phyloP scores from a whole-genome alignment of 2,113 vertebrate species.

The Cettia cetti region DNA sequence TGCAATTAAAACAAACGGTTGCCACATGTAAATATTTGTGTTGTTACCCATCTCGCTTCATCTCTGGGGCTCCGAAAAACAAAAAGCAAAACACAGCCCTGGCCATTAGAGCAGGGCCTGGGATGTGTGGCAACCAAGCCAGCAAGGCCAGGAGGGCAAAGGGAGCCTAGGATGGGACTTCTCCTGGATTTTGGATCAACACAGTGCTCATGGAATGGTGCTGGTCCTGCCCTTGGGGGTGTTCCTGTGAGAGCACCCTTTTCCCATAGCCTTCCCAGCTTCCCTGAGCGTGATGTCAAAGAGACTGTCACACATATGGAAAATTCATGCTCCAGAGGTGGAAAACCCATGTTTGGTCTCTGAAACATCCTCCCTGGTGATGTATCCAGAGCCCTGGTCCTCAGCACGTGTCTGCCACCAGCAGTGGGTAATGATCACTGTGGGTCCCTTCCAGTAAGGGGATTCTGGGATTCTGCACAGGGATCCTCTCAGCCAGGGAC shows the following conservation, averaged over 20 bases:
- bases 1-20: constrained; percentile 18
- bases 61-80: neutral
- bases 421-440: neutral
- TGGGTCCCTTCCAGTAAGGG: neutral
- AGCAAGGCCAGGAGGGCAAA: neutral
- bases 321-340: neutral
- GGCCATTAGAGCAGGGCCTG: neutral
- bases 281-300: fast-evolving
- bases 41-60: neutral
- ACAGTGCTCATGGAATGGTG: neutral
- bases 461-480: no score
- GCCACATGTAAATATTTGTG: constrained; percentile 43
- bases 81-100: neutral
- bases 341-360: neutral
- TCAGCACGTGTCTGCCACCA: fast-evolving
- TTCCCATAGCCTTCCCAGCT: neutral
- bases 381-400: neutral
- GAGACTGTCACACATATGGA: fast-evolving
- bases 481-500: neutral
- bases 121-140: neutral
- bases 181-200: neutral
- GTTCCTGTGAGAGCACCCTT: neutral
- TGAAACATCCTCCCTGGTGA: neutral
- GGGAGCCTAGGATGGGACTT: neutral
- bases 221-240: neutral